A percentile compares a stretch with the other conserved stretches of the same genome.
Conservation (phyloP, 2,113 vertebrate species). For the Ictalurus punctatus region DNA sequence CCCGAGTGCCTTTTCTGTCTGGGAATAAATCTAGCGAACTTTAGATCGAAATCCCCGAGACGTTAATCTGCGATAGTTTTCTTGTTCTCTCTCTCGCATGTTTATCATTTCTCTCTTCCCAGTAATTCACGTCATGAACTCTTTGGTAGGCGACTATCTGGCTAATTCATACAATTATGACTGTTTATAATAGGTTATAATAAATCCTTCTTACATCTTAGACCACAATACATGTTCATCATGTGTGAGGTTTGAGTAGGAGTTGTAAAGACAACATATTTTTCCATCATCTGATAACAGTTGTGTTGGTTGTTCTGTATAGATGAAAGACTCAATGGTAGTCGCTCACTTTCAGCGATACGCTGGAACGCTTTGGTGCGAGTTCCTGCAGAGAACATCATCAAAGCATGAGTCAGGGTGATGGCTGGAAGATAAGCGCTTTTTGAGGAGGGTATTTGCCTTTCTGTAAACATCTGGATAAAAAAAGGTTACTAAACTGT, state of each 20-base stretch:
- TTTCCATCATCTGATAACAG: not conserved
- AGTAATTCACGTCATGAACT: not conserved
- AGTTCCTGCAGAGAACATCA: conserved; percentile 25
- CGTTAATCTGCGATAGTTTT: conserved; percentile 57
- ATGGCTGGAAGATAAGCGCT: conserved; percentile 38
- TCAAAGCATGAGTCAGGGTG: conserved; percentile 26
- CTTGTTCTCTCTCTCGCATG: not conserved
- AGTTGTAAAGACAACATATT: not conserved
- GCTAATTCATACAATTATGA: conserved; percentile 49
- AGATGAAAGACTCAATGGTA: conserved; percentile 11
- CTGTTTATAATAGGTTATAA: conserved; percentile 50
- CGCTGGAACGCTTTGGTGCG: conserved; percentile 5
- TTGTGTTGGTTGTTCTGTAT: not conserved
- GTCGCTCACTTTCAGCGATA: not conserved
- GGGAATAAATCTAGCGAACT: not conserved
- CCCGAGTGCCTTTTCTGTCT: not conserved
- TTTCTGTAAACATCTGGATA: conserved; percentile 40
- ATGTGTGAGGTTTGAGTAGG: not conserved
- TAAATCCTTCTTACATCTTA: conserved; percentile 36
- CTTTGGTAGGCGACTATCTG: conserved; percentile 6
- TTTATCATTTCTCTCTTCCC: too few relatives aligned
- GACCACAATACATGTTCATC: not conserved
- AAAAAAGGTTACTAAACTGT: not conserved
- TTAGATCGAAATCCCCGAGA: conserved; percentile 24
- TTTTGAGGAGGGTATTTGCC: conserved; percentile 40